Evolutionary conservation across 2,888 invertebrate species (phyloP).

Genomic region (Drosophila emarginata): DNA sequence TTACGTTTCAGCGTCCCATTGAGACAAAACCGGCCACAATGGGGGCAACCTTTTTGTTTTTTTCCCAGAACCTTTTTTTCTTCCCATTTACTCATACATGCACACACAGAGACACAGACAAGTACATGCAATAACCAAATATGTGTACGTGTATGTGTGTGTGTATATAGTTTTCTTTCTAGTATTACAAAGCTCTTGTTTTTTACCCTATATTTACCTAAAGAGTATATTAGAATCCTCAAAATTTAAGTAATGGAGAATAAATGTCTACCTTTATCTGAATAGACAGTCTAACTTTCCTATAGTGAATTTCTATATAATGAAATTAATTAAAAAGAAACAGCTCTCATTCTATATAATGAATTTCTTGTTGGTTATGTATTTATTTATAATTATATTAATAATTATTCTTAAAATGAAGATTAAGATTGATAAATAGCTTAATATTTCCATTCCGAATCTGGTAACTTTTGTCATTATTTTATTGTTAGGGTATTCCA

Average conservation of each 20-base stretch:
- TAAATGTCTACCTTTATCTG: too few species aligned
- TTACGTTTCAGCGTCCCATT: conserved; percentile 43
- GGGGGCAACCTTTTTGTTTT: conserved; percentile 31
- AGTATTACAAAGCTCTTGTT: not conserved
- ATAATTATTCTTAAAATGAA: too few species aligned
- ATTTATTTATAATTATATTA: too few species aligned
- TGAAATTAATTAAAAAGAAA: too few species aligned
- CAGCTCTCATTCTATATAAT: too few species aligned
- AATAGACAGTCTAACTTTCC: too few species aligned
- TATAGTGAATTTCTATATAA: too few species aligned
- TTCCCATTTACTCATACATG: not conserved
- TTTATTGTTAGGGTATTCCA: not conserved
- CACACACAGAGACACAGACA: not conserved
- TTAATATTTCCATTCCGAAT: too few species aligned
- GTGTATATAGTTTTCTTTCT: not conserved
- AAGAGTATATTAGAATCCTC: not conserved
- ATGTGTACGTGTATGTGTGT: not conserved
- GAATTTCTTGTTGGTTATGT: too few species aligned
- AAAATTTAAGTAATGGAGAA: not conserved
- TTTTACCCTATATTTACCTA: not conserved
- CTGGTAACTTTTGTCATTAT: too few species aligned
- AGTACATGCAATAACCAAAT: not conserved
- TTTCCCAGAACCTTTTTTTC: not conserved
- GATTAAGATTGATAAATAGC: too few species aligned
- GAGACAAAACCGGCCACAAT: conserved; percentile 44